Conservation (phyloP, 2,797 vertebrate species). For the Adrianichthys oophorus region DNA sequence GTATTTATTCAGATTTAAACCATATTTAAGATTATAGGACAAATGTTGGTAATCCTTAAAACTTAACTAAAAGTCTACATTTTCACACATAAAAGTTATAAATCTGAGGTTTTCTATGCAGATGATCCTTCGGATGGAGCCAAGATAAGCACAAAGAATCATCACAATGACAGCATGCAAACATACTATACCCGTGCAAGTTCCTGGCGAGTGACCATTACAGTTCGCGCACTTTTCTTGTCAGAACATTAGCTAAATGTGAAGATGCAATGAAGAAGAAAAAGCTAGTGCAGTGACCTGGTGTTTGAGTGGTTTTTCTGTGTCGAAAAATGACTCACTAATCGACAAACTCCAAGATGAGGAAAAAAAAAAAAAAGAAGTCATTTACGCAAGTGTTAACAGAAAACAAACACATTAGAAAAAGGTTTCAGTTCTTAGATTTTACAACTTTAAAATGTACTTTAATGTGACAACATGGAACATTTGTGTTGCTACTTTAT, state of each 20-base stretch:
- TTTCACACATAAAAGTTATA: too few relatives aligned
- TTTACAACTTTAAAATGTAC: too few relatives aligned
- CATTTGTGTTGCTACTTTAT: too few relatives aligned
- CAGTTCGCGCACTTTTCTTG: constrained; percentile 19
- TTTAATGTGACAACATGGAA: too few relatives aligned
- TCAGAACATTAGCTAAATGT: constrained; percentile 55
- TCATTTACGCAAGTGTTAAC: too few relatives aligned
- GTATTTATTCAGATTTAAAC: constrained; percentile 24
- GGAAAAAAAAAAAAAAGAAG: too few relatives aligned
- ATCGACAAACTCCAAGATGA: too few relatives aligned
- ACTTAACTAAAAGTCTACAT: too few relatives aligned
- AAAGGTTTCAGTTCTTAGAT: too few relatives aligned
- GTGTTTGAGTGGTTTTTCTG: neutral
- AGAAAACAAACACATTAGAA: too few relatives aligned
- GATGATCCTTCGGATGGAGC: neutral
- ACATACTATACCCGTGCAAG: neutral
- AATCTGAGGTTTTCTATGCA: neutral
- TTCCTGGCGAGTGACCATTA: constrained; percentile 35
- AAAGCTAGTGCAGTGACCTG: constrained; percentile 16
- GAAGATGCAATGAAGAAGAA: constrained; percentile 49
- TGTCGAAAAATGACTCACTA: too few relatives aligned
- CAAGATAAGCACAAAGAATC: neutral
- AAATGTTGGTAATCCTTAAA: constrained; percentile 5
- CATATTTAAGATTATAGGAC: constrained; percentile 3
- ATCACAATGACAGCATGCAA: neutral